Conservation (phyloP, 1,140 invertebrate species). For the Drosophila kurseongensis region DNA sequence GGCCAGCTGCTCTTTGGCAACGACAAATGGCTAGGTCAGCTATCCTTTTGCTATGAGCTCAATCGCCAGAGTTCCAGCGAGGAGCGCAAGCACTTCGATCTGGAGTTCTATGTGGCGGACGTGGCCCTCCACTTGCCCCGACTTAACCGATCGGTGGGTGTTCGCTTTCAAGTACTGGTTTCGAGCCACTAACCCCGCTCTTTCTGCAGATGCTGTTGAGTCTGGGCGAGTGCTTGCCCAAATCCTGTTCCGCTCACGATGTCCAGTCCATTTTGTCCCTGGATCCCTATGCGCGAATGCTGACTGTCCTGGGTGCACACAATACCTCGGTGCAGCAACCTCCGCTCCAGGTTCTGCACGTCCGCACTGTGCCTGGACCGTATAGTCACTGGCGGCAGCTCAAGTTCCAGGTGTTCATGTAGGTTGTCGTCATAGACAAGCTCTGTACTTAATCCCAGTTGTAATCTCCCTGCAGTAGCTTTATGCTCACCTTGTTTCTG, state of each 20-base stretch:
- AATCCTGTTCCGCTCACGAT: conserved; percentile 87
- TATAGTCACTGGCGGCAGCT: conserved; percentile 88
- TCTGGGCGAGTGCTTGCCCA: conserved; percentile 89
- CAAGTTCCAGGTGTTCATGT: conserved; percentile 90
- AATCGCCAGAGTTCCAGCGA: conserved; percentile 60
- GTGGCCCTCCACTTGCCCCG: conserved; percentile 55
- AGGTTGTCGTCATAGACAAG: conserved; percentile 78
- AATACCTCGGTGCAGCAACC: conserved; percentile 54
- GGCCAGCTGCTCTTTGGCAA: conserved; percentile 92
- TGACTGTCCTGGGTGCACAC: conserved; percentile 65
- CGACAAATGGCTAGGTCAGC: conserved; percentile 92
- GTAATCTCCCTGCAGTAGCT: conserved; percentile 57
- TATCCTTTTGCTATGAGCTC: conserved; percentile 75
- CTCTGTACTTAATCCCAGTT: neutral
- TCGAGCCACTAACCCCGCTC: neutral
- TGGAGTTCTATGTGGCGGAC: conserved; percentile 75
- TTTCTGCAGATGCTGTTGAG: conserved; percentile 56
- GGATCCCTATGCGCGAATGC: conserved; percentile 85
- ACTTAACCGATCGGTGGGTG: conserved; percentile 65
- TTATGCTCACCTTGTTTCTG: conserved; percentile 66
- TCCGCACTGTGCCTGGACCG: conserved; percentile 89
- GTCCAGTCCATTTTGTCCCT: conserved; percentile 87
- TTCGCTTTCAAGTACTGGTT: neutral
- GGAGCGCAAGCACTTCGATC: conserved; percentile 77
- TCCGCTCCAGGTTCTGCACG: conserved; percentile 86